Percentiles rank a stretch among this genome's conserved stretches.
Conservation (phyloP, 2,888 invertebrate species). For the Drosophila colorata region DNA sequence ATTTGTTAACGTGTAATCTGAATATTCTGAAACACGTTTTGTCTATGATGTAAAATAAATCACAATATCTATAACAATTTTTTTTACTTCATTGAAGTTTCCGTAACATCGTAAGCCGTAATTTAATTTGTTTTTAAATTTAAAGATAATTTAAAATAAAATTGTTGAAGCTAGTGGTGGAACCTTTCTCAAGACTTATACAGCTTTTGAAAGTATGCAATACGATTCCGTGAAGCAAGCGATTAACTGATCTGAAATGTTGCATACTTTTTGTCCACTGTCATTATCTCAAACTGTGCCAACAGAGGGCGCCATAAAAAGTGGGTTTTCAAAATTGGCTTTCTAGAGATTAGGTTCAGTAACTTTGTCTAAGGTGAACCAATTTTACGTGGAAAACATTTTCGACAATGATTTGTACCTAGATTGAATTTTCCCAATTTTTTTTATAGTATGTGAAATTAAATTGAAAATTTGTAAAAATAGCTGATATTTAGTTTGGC, state of each 20-base stretch:
- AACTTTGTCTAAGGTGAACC: no score
- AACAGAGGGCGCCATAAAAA: conserved; percentile 3
- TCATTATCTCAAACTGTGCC: background rate
- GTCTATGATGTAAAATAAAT: conserved; percentile 29
- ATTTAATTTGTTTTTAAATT: background rate
- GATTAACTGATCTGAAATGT: background rate
- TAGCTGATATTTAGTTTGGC: no score
- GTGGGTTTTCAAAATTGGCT: no score
- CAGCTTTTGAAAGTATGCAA: conserved; percentile 2
- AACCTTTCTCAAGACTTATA: no score
- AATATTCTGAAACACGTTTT: conserved; percentile 2
- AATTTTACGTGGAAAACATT: no score
- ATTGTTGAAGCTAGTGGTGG: background rate
- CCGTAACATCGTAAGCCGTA: no score
- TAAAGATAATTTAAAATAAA: background rate
- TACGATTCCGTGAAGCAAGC: background rate
- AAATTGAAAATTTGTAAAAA: no score
- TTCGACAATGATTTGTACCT: no score
- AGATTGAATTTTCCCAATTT: no score
- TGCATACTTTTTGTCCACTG: conserved; percentile 19
- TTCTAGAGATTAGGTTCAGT: no score
- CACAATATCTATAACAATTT: background rate
- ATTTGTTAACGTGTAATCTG: conserved; percentile 20
- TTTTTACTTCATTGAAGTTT: background rate
- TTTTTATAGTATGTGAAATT: no score